These are phyloP conservation scores for Cryptocephalus moraei DNA, from an alignment of 2,888 invertebrate species.

Conservation along the genomic window DNA sequence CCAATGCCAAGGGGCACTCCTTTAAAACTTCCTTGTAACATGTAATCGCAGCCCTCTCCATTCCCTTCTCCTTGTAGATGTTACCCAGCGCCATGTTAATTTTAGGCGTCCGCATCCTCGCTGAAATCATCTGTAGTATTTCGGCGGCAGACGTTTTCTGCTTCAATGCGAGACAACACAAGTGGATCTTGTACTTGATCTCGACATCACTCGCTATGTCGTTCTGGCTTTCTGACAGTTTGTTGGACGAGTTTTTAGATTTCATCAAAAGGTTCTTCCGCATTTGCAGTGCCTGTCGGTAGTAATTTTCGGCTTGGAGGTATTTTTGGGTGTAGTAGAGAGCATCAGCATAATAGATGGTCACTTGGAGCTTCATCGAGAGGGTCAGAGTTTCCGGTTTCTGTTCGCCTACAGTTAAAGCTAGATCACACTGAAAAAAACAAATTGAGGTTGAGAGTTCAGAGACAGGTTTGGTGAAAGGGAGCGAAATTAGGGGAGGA, in stretches of 20 bases:
- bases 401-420: slow-evolving; percentile 55
- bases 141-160: slow-evolving; percentile 51
- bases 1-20: slow-evolving; percentile 59
- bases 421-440: slow-evolving; percentile 51
- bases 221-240: slow-evolving; percentile 39
- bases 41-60: slow-evolving; percentile 60
- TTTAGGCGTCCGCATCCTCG: slow-evolving; percentile 58
- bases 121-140: slow-evolving; percentile 47
- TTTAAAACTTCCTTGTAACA: slow-evolving; percentile 71
- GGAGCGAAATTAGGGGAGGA: slow-evolving; percentile 1
- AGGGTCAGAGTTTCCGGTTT: slow-evolving; percentile 49
- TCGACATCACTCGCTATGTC: slow-evolving; percentile 52
- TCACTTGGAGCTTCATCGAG: slow-evolving; percentile 55
- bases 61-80: slow-evolving; percentile 57
- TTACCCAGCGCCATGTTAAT: slow-evolving; percentile 69
- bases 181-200: slow-evolving; percentile 61
- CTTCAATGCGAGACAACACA: slow-evolving; percentile 56
- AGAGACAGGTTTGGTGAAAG: not conserved
- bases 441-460: not conserved
- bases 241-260: slow-evolving; percentile 38
- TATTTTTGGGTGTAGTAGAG: slow-evolving; percentile 56
- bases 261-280: slow-evolving; percentile 50
- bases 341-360: slow-evolving; percentile 61
- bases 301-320: slow-evolving; percentile 57
- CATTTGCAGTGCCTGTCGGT: slow-evolving; percentile 52